Evolutionary conservation across 2,888 invertebrate genomes (phyloP).

Genomic region (Drosophila neotestacea): DNA sequence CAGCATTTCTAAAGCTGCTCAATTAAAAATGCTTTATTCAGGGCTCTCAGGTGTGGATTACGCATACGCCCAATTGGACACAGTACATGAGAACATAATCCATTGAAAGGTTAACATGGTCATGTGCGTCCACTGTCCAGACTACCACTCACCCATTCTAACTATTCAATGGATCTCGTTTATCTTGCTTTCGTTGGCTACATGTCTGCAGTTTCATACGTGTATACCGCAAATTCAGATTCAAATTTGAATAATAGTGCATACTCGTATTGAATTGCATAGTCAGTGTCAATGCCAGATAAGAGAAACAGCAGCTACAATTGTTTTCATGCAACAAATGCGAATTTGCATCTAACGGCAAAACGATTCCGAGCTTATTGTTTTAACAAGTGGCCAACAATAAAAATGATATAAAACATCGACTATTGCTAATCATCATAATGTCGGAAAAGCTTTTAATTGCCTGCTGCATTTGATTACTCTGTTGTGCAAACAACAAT

Average conservation of each 20-base stretch:
- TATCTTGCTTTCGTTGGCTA: background rate
- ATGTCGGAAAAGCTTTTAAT: slow-evolving; percentile 67
- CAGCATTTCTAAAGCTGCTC: slow-evolving; percentile 21
- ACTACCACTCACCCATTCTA: slow-evolving; percentile 4
- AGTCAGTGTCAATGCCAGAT: slow-evolving; percentile 33
- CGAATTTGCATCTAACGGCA: slow-evolving; percentile 21
- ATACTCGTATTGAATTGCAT: slow-evolving; percentile 19
- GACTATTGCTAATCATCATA: slow-evolving; percentile 33
- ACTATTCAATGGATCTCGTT: background rate
- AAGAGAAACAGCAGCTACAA: slow-evolving; percentile 15
- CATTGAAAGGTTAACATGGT: slow-evolving; percentile 1
- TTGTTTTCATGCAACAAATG: slow-evolving; percentile 34
- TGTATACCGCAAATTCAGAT: background rate
- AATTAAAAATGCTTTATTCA: slow-evolving; percentile 23
- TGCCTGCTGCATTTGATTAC: slow-evolving; percentile 61
- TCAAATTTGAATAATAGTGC: slow-evolving; percentile 17
- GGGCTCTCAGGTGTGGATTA: slow-evolving; percentile 13
- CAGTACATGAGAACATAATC: slow-evolving; percentile 11
- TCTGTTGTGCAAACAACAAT: slow-evolving; percentile 51
- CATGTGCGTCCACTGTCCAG: slow-evolving; percentile 2
- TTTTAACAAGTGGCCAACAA: slow-evolving; percentile 60
- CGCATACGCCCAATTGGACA: slow-evolving; percentile 15
- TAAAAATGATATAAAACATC: slow-evolving; percentile 14
- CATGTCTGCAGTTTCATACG: background rate
- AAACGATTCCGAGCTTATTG: slow-evolving; percentile 34